Conservation (phyloP, 2,797 vertebrate species). For the Myotis vivesi region DNA sequence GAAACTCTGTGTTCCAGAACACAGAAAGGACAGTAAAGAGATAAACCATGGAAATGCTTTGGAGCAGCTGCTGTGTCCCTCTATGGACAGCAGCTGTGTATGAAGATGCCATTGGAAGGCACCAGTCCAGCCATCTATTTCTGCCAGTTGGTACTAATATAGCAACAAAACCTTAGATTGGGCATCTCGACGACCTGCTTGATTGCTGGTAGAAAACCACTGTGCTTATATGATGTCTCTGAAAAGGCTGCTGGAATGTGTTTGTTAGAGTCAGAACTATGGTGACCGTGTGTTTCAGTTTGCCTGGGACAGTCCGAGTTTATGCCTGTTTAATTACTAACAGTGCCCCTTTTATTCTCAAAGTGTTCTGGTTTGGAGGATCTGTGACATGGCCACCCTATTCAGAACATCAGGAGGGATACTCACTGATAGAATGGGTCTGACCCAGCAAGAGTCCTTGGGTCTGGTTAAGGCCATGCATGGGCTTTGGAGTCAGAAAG, state of each 20-base stretch:
- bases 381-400: not conserved
- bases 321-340: not conserved
- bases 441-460: not conserved
- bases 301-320: not conserved
- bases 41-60: not conserved
- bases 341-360: not conserved
- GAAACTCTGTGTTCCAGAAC: not conserved
- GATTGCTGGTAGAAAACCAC: not conserved
- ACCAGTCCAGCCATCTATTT: not conserved
- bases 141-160: not conserved
- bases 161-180: not conserved
- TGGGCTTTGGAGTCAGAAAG: not conserved
- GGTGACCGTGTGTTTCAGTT: not conserved
- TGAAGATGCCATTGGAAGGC: not conserved
- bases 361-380: not conserved
- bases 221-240: not conserved
- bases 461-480: not conserved
- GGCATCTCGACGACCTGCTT: not conserved
- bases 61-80: not conserved
- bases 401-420: not conserved
- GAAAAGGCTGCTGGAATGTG: not conserved
- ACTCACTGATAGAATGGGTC: not conserved
- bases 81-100: not conserved
- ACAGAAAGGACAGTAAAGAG: not conserved
- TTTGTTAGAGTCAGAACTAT: not conserved